Evolutionary conservation across 1,140 invertebrate species (phyloP), one percentile per base, ranked within the genome.

Genomic region (Papilio glaucus): DNA sequence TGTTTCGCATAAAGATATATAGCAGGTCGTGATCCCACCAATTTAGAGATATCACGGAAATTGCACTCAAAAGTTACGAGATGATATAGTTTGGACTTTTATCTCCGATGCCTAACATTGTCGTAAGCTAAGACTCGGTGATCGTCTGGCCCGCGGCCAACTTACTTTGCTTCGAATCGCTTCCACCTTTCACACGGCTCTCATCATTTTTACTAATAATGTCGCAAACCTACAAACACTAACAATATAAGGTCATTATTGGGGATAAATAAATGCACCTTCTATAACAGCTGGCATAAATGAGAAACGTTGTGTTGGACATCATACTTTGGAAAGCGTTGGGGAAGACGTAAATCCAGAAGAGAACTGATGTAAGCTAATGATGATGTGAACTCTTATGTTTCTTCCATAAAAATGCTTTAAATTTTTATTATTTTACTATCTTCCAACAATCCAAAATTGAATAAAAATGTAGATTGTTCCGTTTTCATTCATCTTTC

Each of bases 151-250:
- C 73, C 77, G 49, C 73, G 69, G 88, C 88, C 88, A 90, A 80
- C 71, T 80, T 79, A 82, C 83, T 88, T 84, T 83, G 79, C 83
- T 88, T 84, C 84, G 79, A 88, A 85, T 87, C 83, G 79, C 78
- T 80, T 79, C 72, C 73, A 79, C 71, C 77, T 77, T 72, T 80
- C 77, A 73, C 67, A 68, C 72, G 63, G 65, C 73, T 80, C 76
- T 77, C 75, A 81, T 80, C 73, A 71, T 79, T 76, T 82, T 79
- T 41, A 61, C 74, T 49, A 63, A 77, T 69, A 75, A 77, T 67
- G 62, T 75, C 73, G 65, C 67, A 68, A 76, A 75, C 41, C 73
- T 67, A 71, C 39, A 42, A 70, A 68, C 33, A 62, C 41, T 29
- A 41, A 33, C 41, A 71, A 62, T 38, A 21, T 39, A 12, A 24